Evolutionary conservation across 2,113 vertebrate genomes (phyloP).

Genomic region (Cyprichromis sp.): DNA sequence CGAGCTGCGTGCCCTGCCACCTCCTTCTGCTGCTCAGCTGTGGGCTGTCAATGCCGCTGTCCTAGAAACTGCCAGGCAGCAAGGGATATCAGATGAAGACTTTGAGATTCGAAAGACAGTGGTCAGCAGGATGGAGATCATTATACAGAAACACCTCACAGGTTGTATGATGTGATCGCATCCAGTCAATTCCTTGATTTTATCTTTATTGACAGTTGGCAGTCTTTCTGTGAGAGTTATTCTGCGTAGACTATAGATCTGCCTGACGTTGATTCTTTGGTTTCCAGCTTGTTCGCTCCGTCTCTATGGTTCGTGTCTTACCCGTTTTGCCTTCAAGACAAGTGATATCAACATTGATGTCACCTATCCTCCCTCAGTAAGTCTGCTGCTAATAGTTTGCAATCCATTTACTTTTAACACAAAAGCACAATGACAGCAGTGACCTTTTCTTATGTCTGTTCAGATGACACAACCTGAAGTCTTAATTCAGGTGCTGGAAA

Average conservation of each 20-base stretch:
- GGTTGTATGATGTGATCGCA: constrained; percentile 62
- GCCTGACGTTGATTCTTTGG: neutral
- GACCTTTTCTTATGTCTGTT: neutral
- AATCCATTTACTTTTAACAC: neutral
- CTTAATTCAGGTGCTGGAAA: constrained; percentile 92
- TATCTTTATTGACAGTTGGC: neutral
- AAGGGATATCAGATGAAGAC: constrained; percentile 91
- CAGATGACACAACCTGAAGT: constrained; percentile 98
- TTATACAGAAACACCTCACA: constrained; percentile 81
- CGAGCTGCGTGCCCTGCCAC: constrained; percentile 83
- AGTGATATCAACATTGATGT: constrained; percentile 96
- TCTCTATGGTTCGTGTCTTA: constrained; percentile 93
- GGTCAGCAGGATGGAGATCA: constrained; percentile 84
- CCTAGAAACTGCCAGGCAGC: constrained; percentile 74
- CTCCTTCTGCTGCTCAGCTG: constrained; percentile 81
- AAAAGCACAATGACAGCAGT: neutral
- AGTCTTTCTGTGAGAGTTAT: neutral
- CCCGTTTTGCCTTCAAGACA: constrained; percentile 91
- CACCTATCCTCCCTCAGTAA: constrained; percentile 84
- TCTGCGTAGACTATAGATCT: neutral
- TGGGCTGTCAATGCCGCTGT: constrained; percentile 81
- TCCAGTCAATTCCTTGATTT: neutral
- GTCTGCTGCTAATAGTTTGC: constrained; percentile 25
- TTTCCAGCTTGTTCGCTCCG: constrained; percentile 84
- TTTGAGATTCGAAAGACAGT: constrained; percentile 79